Conservation (phyloP, 1,140 invertebrate species). For the Listronotus bonariensis region DNA sequence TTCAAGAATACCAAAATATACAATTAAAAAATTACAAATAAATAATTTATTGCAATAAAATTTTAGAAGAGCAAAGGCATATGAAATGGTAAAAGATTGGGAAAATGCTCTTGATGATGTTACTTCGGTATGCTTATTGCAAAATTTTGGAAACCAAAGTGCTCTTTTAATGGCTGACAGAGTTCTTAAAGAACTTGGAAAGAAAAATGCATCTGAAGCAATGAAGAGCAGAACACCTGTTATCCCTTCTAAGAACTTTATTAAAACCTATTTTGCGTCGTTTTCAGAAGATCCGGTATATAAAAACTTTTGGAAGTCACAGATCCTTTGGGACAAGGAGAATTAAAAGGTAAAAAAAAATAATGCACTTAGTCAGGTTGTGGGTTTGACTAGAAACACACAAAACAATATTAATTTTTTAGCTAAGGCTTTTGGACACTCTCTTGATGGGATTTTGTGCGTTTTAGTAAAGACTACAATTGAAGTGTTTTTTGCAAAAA, state of each 20-base stretch:
- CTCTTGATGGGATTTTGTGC: too few species aligned
- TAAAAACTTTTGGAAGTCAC: constrained; percentile 46
- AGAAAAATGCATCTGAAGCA: constrained; percentile 71
- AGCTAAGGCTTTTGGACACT: too few species aligned
- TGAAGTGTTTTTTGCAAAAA: too few species aligned
- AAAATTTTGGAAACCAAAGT: constrained; percentile 81
- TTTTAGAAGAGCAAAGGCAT: constrained; percentile 76
- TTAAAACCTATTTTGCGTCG: constrained; percentile 83
- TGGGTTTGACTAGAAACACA: too few species aligned
- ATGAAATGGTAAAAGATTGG: constrained; percentile 78
- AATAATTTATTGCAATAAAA: neutral
- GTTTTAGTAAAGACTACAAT: too few species aligned
- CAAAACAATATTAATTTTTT: too few species aligned
- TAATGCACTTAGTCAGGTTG: too few species aligned
- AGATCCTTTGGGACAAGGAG: constrained; percentile 47
- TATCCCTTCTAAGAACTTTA: constrained; percentile 82
- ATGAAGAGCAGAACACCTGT: constrained; percentile 69
- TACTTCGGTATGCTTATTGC: constrained; percentile 88
- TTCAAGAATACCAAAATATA: too few species aligned
- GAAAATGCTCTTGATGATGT: constrained; percentile 86
- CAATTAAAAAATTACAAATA: too few species aligned
- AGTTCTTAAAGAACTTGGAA: constrained; percentile 79
- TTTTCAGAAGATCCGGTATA: constrained; percentile 81
- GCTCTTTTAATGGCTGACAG: constrained; percentile 82
- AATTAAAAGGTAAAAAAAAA: constrained; percentile 41